phyloP scores from a whole-genome alignment of 2,797 vertebrate species.

The Dendrocincla tyrannina region DNA sequence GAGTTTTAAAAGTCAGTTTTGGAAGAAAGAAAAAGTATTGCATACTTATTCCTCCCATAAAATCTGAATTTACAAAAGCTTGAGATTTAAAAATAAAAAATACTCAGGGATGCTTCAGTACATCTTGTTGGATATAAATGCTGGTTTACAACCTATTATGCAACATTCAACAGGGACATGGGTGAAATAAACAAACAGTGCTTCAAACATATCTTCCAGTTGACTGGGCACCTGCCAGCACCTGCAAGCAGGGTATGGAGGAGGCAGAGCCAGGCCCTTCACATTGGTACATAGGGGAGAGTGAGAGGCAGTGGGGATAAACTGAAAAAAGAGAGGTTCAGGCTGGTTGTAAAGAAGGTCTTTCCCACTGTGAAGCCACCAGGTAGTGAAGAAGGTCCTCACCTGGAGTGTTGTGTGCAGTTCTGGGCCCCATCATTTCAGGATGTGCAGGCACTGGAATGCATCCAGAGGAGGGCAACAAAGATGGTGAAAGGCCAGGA shows the following conservation, averaged over 20 bases:
- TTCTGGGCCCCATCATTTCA: not conserved
- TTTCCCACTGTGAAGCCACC: not conserved
- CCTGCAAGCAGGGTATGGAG: not conserved
- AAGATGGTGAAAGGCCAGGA: not conserved
- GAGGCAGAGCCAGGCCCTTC: not conserved
- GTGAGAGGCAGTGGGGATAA: not conserved
- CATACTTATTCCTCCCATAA: not conserved
- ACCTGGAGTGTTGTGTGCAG: not conserved
- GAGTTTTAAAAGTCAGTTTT: not conserved
- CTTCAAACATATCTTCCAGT: not conserved
- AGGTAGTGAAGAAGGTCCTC: not conserved
- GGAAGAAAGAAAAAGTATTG: not conserved
- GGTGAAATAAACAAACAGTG: not conserved
- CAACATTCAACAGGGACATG: not conserved
- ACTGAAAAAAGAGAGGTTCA: not conserved
- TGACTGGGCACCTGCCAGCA: not conserved
- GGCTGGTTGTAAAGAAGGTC: not conserved
- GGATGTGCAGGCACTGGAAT: not conserved
- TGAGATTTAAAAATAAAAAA: not conserved
- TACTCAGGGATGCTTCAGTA: not conserved
- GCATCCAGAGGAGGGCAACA: not conserved
- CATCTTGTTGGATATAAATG: not conserved
- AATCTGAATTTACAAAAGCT: not conserved
- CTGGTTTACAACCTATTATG: not conserved
- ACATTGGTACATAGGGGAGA: not conserved